Conservation (phyloP, 2,113 vertebrate genomes). For the Actenoides hombroni region DNA sequence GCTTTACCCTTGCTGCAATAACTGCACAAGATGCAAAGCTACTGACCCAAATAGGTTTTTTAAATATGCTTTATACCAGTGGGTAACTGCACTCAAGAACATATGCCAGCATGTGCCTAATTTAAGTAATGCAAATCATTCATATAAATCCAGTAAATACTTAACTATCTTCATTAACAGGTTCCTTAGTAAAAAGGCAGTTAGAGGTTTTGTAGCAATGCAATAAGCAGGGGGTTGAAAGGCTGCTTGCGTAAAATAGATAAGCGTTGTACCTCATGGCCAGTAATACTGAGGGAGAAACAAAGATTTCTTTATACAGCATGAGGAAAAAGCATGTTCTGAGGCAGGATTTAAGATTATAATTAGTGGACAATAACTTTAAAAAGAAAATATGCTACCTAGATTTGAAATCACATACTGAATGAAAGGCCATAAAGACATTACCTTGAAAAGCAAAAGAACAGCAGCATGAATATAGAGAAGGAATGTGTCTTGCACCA, state of each 20-base stretch:
- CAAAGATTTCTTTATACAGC: neutral
- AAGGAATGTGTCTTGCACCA: neutral
- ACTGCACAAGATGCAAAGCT: neutral
- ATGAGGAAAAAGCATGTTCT: neutral
- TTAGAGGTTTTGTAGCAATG: neutral
- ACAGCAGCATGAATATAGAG: neutral
- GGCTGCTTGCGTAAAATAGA: neutral
- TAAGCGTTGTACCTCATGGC: neutral
- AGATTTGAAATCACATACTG: neutral
- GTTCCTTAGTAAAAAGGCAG: neutral
- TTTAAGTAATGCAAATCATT: neutral
- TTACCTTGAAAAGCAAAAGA: neutral
- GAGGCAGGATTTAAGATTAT: neutral
- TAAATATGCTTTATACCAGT: neutral
- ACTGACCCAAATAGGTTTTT: neutral
- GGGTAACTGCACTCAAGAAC: neutral
- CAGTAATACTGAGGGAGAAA: neutral
- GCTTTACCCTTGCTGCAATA: neutral
- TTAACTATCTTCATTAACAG: neutral
- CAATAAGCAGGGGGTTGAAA: neutral
- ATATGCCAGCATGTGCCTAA: neutral
- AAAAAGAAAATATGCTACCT: neutral
- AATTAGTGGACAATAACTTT: neutral
- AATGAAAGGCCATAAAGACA: neutral
- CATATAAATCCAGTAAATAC: neutral